Evolutionary conservation across 2,888 invertebrate genomes (phyloP).

Genomic region (Drosophila ezoana): DNA sequence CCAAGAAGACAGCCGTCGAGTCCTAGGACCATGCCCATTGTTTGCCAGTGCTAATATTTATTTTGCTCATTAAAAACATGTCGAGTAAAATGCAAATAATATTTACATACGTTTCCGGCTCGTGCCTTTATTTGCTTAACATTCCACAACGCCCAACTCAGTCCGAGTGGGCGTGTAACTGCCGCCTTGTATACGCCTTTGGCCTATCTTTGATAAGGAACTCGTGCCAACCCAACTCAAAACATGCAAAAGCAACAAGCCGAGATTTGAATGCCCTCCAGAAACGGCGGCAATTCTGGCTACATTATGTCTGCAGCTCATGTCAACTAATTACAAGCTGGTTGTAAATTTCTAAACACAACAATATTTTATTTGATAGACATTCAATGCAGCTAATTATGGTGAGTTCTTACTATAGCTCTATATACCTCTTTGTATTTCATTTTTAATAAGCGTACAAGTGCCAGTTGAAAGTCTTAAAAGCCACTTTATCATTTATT

Average conservation of each 20-base stretch:
- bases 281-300: not conserved
- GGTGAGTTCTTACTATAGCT: not conserved
- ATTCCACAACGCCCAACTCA: too few relatives aligned
- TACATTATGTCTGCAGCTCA: not conserved
- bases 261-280: conserved; percentile 36
- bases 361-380: not conserved
- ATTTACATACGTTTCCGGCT: conserved; percentile 62
- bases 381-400: not conserved
- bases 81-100: conserved; percentile 68
- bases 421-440: not conserved
- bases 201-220: conserved; percentile 57
- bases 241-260: conserved; percentile 3
- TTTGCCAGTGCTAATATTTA: conserved; percentile 57
- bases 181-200: conserved; percentile 7
- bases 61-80: conserved; percentile 70
- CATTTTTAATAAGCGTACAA: not conserved
- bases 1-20: conserved; percentile 62
- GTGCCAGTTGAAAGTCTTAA: not conserved
- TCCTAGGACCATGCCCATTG: conserved; percentile 18
- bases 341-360: not conserved
- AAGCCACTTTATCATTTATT: conserved; percentile 15
- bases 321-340: conserved; percentile 1
- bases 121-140: conserved; percentile 49
- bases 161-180: conserved; percentile 19
- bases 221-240: conserved; percentile 26